These are phyloP conservation scores for Aplochiton taeniatus DNA, from an alignment of 2,797 vertebrate genomes.

Conservation along the genomic window DNA sequence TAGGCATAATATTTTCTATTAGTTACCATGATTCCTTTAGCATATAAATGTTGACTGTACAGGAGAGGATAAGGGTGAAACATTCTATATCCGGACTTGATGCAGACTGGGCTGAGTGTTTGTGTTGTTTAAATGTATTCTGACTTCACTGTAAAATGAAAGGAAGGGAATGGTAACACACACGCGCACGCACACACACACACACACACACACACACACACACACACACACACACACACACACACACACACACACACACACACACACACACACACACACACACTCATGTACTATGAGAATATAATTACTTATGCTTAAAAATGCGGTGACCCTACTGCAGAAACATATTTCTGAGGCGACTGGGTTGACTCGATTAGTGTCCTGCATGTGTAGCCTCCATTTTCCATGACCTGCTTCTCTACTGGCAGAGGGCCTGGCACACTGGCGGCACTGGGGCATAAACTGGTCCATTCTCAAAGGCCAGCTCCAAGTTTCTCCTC, in stretches of 20 bases:
- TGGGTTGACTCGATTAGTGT: constrained; percentile 42
- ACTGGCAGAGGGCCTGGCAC: constrained; percentile 46
- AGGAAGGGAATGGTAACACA: constrained; percentile 41
- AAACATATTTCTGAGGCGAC: constrained; percentile 41
- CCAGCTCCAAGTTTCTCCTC: constrained; percentile 36
- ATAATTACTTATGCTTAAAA: too few relatives aligned
- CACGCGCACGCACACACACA: constrained; percentile 24
- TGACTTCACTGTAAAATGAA: constrained; percentile 51
- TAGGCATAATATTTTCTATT: constrained; percentile 35
- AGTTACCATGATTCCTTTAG: constrained; percentile 37
- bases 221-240: constrained; percentile 24
- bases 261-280: background rate
- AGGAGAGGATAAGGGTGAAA: constrained; percentile 34
- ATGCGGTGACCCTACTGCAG: constrained; percentile 33
- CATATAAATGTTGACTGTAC: constrained; percentile 31
- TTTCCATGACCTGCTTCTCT: constrained; percentile 62
- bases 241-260: constrained; percentile 12
- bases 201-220: constrained; percentile 32
- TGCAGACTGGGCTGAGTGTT: constrained; percentile 34
- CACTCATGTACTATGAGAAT: too few relatives aligned
- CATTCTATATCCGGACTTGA: constrained; percentile 37
- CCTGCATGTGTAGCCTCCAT: constrained; percentile 34
- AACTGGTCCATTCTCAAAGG: background rate
- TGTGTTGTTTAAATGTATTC: constrained; percentile 57
- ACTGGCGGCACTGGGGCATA: constrained; percentile 45